Evolutionary conservation across 2,888 invertebrate species (phyloP).

Genomic region (Keiferia lycopersicella): DNA sequence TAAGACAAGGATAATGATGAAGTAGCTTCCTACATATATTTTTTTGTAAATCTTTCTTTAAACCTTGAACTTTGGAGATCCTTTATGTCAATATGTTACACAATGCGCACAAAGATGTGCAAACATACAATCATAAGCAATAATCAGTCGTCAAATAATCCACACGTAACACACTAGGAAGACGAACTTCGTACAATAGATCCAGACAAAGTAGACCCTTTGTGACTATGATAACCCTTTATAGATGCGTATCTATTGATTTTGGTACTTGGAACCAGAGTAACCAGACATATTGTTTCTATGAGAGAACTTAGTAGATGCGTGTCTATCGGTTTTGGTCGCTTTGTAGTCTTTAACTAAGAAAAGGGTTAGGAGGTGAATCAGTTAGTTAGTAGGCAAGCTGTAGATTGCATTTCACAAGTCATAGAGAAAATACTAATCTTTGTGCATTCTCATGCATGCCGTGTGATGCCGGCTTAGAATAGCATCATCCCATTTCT

Average conservation of each 20-base stretch:
- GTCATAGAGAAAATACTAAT: neutral
- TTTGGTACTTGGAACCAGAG: neutral
- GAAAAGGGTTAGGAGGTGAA: neutral
- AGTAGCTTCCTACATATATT: too few species aligned
- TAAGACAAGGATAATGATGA: too few species aligned
- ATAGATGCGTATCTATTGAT: neutral
- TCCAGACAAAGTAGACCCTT: neutral
- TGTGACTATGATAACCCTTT: neutral
- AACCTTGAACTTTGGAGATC: too few species aligned
- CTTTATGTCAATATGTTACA: neutral
- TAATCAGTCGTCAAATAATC: constrained; percentile 9
- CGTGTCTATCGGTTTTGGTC: neutral
- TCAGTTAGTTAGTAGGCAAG: neutral
- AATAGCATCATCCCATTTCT: too few species aligned
- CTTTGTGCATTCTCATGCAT: too few species aligned
- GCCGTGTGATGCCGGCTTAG: too few species aligned
- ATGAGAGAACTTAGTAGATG: neutral
- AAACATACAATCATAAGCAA: neutral
- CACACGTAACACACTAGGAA: constrained; percentile 6
- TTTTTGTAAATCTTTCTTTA: too few species aligned
- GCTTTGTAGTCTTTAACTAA: neutral
- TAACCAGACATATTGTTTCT: neutral
- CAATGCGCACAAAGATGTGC: neutral
- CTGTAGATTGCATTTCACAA: neutral
- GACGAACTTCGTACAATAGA: neutral